Conservation (phyloP, 2,888 invertebrate species). For the Helicoverpa assulta region DNA sequence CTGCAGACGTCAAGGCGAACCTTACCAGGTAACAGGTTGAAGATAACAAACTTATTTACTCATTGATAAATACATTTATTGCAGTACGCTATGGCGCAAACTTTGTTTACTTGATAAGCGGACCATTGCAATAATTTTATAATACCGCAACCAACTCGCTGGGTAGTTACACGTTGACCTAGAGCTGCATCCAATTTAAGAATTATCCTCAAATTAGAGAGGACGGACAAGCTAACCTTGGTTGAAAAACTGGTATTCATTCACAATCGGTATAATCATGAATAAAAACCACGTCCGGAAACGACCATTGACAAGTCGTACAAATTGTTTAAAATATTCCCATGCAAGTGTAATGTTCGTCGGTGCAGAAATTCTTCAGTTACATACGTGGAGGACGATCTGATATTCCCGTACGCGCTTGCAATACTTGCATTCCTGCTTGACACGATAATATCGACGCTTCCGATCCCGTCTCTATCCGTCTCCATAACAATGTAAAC, state of each 20-base stretch:
- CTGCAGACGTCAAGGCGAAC: slow-evolving; percentile 69
- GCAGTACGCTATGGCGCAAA: slow-evolving; percentile 63
- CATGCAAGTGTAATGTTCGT: slow-evolving; percentile 9
- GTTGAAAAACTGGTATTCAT: slow-evolving; percentile 53
- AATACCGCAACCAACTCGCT: slow-evolving; percentile 21
- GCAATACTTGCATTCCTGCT: slow-evolving; percentile 42
- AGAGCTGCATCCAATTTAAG: slow-evolving; percentile 48
- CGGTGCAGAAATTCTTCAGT: slow-evolving; percentile 12
- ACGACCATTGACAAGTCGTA: slow-evolving; percentile 35
- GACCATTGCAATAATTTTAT: slow-evolving; percentile 35
- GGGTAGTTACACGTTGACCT: slow-evolving; percentile 25
- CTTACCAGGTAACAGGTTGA: slow-evolving; percentile 71
- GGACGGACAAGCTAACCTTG: slow-evolving; percentile 48
- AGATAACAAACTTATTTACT: slow-evolving; percentile 72
- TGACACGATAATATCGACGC: slow-evolving; percentile 56
- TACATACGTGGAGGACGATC: background rate
- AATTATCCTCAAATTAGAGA: slow-evolving; percentile 52
- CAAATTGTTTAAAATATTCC: slow-evolving; percentile 29
- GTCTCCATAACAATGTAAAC: slow-evolving; percentile 67
- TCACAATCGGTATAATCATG: slow-evolving; percentile 39
- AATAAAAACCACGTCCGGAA: slow-evolving; percentile 36
- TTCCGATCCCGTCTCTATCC: slow-evolving; percentile 59
- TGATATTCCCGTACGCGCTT: slow-evolving; percentile 28
- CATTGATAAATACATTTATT: slow-evolving; percentile 71
- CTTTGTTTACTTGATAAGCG: slow-evolving; percentile 72